phyloP scores from a whole-genome alignment of 2,888 invertebrate species.

The Drosophila anomelani region DNA sequence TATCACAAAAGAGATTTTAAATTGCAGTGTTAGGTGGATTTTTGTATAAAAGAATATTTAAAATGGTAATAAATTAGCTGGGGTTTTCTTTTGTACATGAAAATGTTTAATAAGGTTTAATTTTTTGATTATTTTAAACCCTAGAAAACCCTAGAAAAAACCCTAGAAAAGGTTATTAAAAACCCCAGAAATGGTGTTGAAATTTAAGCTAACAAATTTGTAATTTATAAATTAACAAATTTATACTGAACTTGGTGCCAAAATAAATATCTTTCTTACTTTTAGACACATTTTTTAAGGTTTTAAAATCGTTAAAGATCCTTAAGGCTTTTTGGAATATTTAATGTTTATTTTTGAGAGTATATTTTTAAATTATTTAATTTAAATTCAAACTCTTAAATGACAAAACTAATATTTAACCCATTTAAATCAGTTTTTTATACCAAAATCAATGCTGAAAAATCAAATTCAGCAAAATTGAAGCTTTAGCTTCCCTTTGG shows the following conservation, averaged over 20 bases:
- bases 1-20: background rate
- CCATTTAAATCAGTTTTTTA: background rate
- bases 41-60: background rate
- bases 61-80: background rate
- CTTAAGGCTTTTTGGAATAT: background rate
- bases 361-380: background rate
- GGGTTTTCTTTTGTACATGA: background rate
- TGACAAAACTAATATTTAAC: background rate
- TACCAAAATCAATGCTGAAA: background rate
- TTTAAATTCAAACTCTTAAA: background rate
- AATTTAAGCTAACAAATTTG: too few species aligned
- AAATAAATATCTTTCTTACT: background rate
- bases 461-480: background rate
- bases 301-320: fast-evolving
- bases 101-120: background rate
- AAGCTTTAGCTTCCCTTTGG: background rate
- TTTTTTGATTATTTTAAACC: too few species aligned
- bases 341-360: background rate
- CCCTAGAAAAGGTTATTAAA: too few species aligned
- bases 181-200: too few species aligned
- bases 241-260: too few species aligned
- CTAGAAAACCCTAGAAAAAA: too few species aligned
- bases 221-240: too few species aligned
- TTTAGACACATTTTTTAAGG: background rate
- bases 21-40: background rate